Evolutionary conservation across 2,113 vertebrate species (phyloP), one percentile per base, ranked within the genome.

Genomic region (Pollimyrus isidori): DNA sequence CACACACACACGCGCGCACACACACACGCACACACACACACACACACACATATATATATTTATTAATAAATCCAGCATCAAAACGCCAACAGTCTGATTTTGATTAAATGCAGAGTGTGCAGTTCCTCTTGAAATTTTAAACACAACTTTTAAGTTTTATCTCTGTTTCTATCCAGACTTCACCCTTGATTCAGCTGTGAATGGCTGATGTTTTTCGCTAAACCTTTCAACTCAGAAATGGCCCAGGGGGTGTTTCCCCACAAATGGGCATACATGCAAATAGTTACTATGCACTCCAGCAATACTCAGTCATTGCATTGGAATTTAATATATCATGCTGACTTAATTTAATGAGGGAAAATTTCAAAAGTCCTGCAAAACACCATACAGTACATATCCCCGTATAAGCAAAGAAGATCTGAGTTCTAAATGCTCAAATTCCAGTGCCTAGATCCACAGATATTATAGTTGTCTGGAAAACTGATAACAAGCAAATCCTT

Each of bases 401-500:
- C 86, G 89, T 89, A 89, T 90, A 91, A 93, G 91, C 48, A 19
- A 48, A 26, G 90, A 89, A 91, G 92, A 90, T 93, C 94, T 93
- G 91, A 91, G 92, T 94, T 92, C 76, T 56, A 65, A 92, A 80
- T 91, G 93, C 92, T 93, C 93, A 92, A 89, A 91, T 93, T 91
- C 91, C 56, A 88, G 23, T 89, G 4, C 30, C 21, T 92, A 94
- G 89, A 93, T 91, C 92, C 92, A 94, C 90, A 93, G 91, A 91
- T 87, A 90, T 90, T 83, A 87, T 92, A 94, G 94, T 92, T 91
- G 92, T 93, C 93, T 91, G 90, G 91, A 90, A 76, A 90, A 91
- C 91, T 89, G 90, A 90, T 94, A 93, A 94, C 94, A 93, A 89
- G 92, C 92, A 92, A 91, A 92, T 94, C 93, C 94, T 91, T 92